Evolutionary conservation across 2,888 invertebrate genomes (phyloP), one percentile per base, ranked within the genome.

Genomic region (Malthinus seriepunctatus): DNA sequence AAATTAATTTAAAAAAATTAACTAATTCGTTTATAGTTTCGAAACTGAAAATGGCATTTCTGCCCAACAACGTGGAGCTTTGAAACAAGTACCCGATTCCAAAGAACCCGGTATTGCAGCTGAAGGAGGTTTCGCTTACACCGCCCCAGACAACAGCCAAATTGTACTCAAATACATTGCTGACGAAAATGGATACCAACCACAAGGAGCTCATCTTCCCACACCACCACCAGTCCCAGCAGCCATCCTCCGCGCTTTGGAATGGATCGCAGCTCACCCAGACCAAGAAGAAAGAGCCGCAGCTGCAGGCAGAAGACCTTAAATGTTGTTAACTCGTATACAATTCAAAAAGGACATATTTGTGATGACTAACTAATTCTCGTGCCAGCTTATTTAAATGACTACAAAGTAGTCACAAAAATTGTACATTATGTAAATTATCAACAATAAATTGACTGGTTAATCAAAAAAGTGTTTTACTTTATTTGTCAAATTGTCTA

Each of bases 141-240:
- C 80, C 4, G 82, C 85, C 15, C 86, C 86, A 9, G 88, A 88
- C 65, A 89, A 89, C n/a, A 77, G 81, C 39, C 79, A 79, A 9
- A 79, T 86, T 67, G 71, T 77, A n/a, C 73, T 88, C 59, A 76
- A 79, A 44, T 89, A 88, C 76, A 71, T 82, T 56, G 88, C 89
- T 65, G 86, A 89, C 67, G 88, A 88, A 73, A 84, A 86, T 65
- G 89, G 89, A 57, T 89, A 85, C 82, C 85, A 84, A 63, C 84
- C 88, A 31, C 76, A 81, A 75, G 88, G 77, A 5, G 45, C 38
- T 34, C 66, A 65, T 51, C 54, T 71, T 14, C 77, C 88, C 62
- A 86, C 87, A 9, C 85, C 88, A 15, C 88, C 88, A 23, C 87
- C 88, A 67, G 84, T 76, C 45, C 88, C 88, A 58, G 85, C 85